Evolutionary conservation across 2,888 invertebrate species (phyloP).

Genomic region (Cephus nigrinus): DNA sequence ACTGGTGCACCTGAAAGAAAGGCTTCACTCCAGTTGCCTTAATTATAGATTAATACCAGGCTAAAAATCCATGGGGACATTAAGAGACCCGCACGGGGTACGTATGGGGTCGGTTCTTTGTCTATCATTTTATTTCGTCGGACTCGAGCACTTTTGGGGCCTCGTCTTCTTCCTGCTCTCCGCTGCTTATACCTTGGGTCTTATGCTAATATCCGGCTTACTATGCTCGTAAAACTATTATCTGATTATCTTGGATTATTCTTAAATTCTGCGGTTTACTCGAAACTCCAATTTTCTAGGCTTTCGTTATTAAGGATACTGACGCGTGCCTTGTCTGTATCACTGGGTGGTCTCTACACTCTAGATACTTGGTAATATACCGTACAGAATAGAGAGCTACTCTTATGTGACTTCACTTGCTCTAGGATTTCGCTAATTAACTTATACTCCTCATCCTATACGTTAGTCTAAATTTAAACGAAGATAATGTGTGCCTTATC

Average conservation of each 20-base stretch:
- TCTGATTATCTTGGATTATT: constrained; percentile 4
- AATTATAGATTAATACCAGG: neutral
- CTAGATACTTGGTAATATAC: neutral
- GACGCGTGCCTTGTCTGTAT: neutral
- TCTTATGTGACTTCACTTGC: neutral
- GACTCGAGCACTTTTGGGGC: neutral
- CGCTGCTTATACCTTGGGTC: neutral
- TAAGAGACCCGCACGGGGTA: neutral
- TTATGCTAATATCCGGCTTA: neutral
- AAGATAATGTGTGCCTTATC: neutral
- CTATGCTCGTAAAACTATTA: neutral
- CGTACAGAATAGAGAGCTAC: neutral
- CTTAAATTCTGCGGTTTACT: neutral
- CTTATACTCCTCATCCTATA: neutral
- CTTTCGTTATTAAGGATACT: neutral
- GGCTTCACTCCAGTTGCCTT: neutral
- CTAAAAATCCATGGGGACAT: neutral
- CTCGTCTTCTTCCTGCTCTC: neutral
- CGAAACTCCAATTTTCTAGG: constrained; percentile 3
- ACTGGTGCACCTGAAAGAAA: neutral
- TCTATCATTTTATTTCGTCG: neutral
- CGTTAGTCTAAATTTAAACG: neutral
- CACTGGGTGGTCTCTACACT: neutral
- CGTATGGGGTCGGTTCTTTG: neutral
- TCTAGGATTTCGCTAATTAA: neutral